Conservation (phyloP, 2,888 invertebrate genomes). For the Dryobota labecula region DNA sequence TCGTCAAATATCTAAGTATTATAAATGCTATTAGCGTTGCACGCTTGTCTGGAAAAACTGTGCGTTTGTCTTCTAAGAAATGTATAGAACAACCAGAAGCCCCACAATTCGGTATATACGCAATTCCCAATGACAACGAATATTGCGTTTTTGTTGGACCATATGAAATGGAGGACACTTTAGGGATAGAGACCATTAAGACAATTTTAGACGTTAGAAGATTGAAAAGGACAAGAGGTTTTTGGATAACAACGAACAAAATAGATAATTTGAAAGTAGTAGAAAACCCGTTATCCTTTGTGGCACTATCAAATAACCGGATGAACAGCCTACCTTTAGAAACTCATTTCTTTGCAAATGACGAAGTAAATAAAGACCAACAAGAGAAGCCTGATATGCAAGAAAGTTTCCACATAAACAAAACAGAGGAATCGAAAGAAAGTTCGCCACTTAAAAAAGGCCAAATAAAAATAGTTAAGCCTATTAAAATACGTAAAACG, state of each 20-base stretch:
- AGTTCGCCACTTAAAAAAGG: slow-evolving; percentile 49
- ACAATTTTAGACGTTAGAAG: slow-evolving; percentile 62
- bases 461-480: slow-evolving; percentile 74
- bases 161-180: slow-evolving; percentile 81
- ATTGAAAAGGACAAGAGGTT: slow-evolving; percentile 78
- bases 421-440: slow-evolving; percentile 40
- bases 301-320: slow-evolving; percentile 67
- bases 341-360: slow-evolving; percentile 35
- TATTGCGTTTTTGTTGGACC: slow-evolving; percentile 85
- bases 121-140: slow-evolving; percentile 79
- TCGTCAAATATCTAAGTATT: slow-evolving; percentile 89
- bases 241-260: slow-evolving; percentile 85
- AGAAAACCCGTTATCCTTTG: slow-evolving; percentile 82
- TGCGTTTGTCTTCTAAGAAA: slow-evolving; percentile 84
- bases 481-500: slow-evolving; percentile 82
- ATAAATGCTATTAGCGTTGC: slow-evolving; percentile 87
- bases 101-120: slow-evolving; percentile 86
- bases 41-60: slow-evolving; percentile 84
- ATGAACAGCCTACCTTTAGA: slow-evolving; percentile 64
- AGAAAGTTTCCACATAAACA: slow-evolving; percentile 40
- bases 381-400: slow-evolving; percentile 18
- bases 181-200: slow-evolving; percentile 85
- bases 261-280: slow-evolving; percentile 82
- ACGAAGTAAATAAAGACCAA: slow-evolving; percentile 21
- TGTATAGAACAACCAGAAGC: slow-evolving; percentile 67